Evolutionary conservation across 1,140 invertebrate genomes (phyloP), one percentile per base, ranked within the genome.

Genomic region (Leptinotarsa texana): DNA sequence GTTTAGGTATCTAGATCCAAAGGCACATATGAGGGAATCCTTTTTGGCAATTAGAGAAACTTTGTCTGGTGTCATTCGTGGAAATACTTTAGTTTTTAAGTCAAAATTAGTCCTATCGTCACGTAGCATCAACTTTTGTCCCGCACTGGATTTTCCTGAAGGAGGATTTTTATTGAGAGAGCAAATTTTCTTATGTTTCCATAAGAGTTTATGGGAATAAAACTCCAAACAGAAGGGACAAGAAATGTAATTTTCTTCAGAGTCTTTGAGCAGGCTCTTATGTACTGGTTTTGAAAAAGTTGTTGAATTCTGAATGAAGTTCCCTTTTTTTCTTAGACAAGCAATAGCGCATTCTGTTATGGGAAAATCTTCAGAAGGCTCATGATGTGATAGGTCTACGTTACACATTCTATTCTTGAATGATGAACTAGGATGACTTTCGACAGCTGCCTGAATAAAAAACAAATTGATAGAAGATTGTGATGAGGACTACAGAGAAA

Each of bases 1-100:
- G 42, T 79, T 76, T 47, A 78, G 47, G 18, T 76, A 79, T 18
- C 69, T 51, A 5, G 62, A 66, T 27, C 74, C 78, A 74, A 76
- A 79, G 4, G 71, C 67, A 69, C 78, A 79, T 21, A 79, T 79
- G 22, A 79, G 57, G n/a, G n/a, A n/a, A 74, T 78, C 76, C 82
- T 67, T 78, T 74, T 77, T 79, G 21, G 78, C 79, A 61, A 65
- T 67, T 47, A 79, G 3, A 66, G 78, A 78, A 47, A 79, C 69
- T 71, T 77, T 77, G 69, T 81, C 80, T 48, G 79, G 22, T 47
- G 72, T 57, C 77, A 80, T 80, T 27, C 66, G 22, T 18, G 76
- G 68, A 75, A 80, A 80, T 24, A 80, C 77, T 70, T 79, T 74
- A 62, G 65, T 66, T 72, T 70, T 75, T 42, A 78, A 75, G 18